Conservation (phyloP, 2,797 vertebrate genomes). For the Enteromius argenteus region DNA sequence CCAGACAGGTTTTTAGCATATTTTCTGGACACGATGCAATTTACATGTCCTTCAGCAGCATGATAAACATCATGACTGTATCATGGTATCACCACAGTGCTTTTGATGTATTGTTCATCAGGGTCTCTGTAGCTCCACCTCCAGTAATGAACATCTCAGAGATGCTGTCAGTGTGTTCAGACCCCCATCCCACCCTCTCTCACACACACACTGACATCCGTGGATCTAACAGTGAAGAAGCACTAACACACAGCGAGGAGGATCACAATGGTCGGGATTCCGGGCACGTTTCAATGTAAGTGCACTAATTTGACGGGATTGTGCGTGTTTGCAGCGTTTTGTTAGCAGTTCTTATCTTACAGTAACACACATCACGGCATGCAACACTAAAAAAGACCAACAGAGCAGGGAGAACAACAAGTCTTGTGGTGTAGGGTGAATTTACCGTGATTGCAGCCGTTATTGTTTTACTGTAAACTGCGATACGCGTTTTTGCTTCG, state of each 20-base stretch:
- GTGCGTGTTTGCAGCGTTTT: background rate
- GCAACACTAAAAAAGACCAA: background rate
- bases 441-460: too few relatives aligned
- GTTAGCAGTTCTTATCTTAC: background rate
- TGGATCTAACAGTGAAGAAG: slow-evolving; percentile 1
- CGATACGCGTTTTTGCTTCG: background rate
- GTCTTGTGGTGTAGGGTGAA: background rate
- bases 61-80: background rate
- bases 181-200: background rate
- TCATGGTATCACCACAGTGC: background rate
- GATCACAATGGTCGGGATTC: slow-evolving; percentile 73
- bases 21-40: background rate
- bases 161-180: slow-evolving; percentile 3
- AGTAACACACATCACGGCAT: too few relatives aligned
- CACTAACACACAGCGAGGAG: background rate
- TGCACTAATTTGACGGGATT: background rate
- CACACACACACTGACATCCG: background rate
- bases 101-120: background rate
- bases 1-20: background rate
- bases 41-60: background rate
- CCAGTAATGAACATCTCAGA: slow-evolving; percentile 8
- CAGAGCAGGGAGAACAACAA: background rate
- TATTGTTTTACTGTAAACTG: background rate
- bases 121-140: slow-evolving; percentile 23
- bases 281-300: slow-evolving; percentile 72